Conservation (phyloP, 2,888 invertebrate genomes). For the Scelioninae gen. 2 region DNA sequence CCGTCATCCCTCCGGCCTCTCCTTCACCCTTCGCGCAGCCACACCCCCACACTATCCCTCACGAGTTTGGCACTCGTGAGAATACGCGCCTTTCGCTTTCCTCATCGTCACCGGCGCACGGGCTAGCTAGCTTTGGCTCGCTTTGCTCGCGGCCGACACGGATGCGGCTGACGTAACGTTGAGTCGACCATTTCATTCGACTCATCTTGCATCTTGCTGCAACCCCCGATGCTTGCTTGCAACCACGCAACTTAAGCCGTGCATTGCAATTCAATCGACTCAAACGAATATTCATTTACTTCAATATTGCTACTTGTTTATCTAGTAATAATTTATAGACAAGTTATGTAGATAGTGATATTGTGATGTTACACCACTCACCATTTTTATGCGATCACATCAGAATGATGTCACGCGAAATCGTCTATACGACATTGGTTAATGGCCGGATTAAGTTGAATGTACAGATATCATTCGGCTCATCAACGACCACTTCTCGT, state of each 20-base stretch:
- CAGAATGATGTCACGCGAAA: constrained; percentile 53
- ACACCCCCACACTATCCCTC: constrained; percentile 50
- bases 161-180: not conserved
- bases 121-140: too few species aligned
- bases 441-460: constrained; percentile 44
- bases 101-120: not conserved
- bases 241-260: too few species aligned
- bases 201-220: too few species aligned
- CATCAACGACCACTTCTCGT: constrained; percentile 21
- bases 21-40: constrained; percentile 59
- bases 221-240: too few species aligned
- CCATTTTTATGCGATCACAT: constrained; percentile 51
- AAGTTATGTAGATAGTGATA: constrained; percentile 27
- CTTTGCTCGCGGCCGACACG: not conserved
- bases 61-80: constrained; percentile 18
- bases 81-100: constrained; percentile 39
- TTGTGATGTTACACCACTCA: constrained; percentile 28
- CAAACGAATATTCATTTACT: too few species aligned
- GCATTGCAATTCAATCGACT: too few species aligned
- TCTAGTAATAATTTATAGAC: too few species aligned
- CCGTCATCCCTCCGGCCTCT: constrained; percentile 60
- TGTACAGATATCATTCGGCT: constrained; percentile 17
- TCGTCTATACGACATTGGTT: constrained; percentile 41
- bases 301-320: too few species aligned
- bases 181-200: constrained; percentile 23